Evolutionary conservation across 2,888 invertebrate genomes (phyloP).

Genomic region (Erebia palarica): DNA sequence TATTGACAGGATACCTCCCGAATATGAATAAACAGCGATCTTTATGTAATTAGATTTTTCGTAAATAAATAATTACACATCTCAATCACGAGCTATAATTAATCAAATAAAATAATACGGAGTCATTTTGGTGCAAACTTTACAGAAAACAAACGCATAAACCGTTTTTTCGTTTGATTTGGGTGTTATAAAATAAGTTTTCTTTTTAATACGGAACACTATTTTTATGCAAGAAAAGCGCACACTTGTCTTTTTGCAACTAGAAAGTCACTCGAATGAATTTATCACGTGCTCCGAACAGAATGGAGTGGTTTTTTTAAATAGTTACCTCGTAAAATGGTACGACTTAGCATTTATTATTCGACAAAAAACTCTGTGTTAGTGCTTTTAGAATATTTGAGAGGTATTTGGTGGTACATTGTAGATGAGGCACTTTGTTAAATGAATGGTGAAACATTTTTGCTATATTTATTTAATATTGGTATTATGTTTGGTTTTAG

Average conservation of each 20-base stretch:
- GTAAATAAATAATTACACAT: no score
- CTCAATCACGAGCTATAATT: no score
- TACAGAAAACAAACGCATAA: no score
- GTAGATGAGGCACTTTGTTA: constrained; percentile 8
- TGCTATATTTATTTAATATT: no score
- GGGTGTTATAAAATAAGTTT: neutral
- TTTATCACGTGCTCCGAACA: constrained; percentile 38
- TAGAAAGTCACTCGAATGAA: constrained; percentile 43
- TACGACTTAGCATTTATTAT: constrained; percentile 40
- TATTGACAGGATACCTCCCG: no score
- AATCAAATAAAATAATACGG: no score
- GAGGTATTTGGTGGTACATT: constrained; percentile 7
- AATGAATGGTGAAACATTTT: constrained; percentile 15
- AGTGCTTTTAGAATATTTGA: constrained; percentile 26
- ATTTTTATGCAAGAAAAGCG: neutral
- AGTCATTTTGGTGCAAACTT: no score
- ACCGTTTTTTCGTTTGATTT: neutral
- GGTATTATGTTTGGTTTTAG: no score
- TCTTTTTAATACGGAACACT: neutral
- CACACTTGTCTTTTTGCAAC: constrained; percentile 31
- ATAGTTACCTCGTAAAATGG: constrained; percentile 38
- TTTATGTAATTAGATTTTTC: no score
- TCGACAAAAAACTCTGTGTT: constrained; percentile 30
- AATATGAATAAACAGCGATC: no score
- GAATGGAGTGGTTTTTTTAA: constrained; percentile 35